phyloP scores from a whole-genome alignment of 2,888 invertebrate genomes.

The Beris chalybata region DNA sequence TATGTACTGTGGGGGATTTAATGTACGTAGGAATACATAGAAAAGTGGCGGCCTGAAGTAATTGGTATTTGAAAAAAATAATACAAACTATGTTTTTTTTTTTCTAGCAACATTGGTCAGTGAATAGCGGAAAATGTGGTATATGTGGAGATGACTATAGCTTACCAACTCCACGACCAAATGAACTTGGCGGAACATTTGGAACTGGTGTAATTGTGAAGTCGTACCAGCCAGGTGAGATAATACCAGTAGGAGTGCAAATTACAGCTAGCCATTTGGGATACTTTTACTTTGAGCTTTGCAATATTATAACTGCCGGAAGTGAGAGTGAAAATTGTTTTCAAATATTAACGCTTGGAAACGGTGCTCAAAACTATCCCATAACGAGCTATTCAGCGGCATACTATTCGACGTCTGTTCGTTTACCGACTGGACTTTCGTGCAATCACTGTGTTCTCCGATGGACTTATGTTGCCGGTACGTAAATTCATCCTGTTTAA shows the following conservation, averaged over 20 bases:
- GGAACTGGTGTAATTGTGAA: slow-evolving; percentile 58
- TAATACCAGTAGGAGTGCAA: slow-evolving; percentile 49
- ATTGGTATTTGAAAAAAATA: neutral
- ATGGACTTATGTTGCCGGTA: slow-evolving; percentile 61
- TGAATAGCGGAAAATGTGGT: slow-evolving; percentile 59
- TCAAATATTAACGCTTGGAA: slow-evolving; percentile 48
- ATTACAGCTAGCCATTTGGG: slow-evolving; percentile 59
- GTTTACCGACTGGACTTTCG: slow-evolving; percentile 56
- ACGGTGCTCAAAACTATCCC: slow-evolving; percentile 46
- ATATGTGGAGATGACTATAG: slow-evolving; percentile 61
- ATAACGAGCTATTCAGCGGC: slow-evolving; percentile 43
- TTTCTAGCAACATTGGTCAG: slow-evolving; percentile 54
- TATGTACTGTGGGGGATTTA: slow-evolving; percentile 60
- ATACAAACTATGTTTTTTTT: neutral
- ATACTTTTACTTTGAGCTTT: slow-evolving; percentile 58
- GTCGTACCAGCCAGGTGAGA: slow-evolving; percentile 49
- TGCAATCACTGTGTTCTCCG: slow-evolving; percentile 61
- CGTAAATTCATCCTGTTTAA: slow-evolving; percentile 36
- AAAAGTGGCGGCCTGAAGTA: neutral
- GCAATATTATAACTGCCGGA: slow-evolving; percentile 55
- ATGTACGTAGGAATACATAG: slow-evolving; percentile 43
- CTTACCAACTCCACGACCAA: slow-evolving; percentile 55
- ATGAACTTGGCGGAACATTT: slow-evolving; percentile 61
- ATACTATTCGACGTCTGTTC: slow-evolving; percentile 45
- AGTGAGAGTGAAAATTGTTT: slow-evolving; percentile 61